Percentiles rank a stretch among this genome's conserved stretches.
These are phyloP conservation scores for Torymus texanus DNA, from an alignment of 2,888 invertebrate species.

Conservation along the genomic window DNA sequence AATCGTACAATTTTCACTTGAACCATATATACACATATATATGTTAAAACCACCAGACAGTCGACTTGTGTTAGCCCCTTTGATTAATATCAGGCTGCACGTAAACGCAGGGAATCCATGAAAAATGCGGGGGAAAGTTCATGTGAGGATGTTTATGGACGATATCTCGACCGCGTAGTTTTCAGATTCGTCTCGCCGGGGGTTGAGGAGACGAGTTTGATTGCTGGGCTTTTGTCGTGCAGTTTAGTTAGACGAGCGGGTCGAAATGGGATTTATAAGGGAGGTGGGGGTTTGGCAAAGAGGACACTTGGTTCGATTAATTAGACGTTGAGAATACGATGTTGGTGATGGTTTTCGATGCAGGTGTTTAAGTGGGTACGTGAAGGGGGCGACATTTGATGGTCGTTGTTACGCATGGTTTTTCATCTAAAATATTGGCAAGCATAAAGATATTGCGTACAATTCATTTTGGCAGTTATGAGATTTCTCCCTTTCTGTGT, in stretches of 20 bases:
- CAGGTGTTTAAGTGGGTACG: constrained; percentile 14
- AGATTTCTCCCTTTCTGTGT: too few species aligned
- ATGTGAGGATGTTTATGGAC: constrained; percentile 5
- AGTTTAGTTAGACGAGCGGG: neutral
- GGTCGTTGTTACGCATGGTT: neutral
- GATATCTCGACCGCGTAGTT: constrained; percentile 1
- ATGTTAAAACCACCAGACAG: neutral
- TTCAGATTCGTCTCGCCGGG: neutral
- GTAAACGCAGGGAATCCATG: neutral
- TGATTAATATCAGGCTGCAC: constrained; percentile 30
- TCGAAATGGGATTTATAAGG: neutral
- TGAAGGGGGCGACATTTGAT: constrained; percentile 7
- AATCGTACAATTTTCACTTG: constrained; percentile 50
- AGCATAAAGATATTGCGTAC: too few species aligned
- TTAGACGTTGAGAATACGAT: constrained; percentile 20
- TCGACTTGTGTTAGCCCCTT: neutral
- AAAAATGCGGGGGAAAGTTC: constrained; percentile 21
- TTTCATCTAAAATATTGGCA: too few species aligned
- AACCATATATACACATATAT: neutral
- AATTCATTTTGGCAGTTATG: too few species aligned
- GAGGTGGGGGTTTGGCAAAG: neutral
- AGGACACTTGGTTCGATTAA: constrained; percentile 38
- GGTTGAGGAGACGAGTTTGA: neutral
- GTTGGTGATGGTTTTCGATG: neutral
- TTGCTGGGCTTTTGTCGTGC: neutral